These are phyloP conservation scores for Oligia fasciuncula DNA, from an alignment of 2,888 invertebrate genomes.

Conservation along the genomic window DNA sequence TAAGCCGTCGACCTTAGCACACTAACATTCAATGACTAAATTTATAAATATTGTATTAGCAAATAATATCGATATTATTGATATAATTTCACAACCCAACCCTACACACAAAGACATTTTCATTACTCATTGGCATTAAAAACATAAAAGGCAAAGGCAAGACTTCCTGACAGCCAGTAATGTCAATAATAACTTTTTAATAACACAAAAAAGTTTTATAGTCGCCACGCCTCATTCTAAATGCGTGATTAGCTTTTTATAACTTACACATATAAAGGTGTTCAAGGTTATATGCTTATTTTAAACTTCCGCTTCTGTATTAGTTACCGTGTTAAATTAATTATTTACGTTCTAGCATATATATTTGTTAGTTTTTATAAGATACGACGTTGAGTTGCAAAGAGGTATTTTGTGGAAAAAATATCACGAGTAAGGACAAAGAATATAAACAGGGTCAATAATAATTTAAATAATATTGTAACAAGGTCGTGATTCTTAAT, in stretches of 20 bases:
- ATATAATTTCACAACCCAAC: constrained; percentile 28
- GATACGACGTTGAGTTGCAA: not conserved
- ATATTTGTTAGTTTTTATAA: constrained; percentile 45
- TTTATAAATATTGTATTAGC: constrained; percentile 24
- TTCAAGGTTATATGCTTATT: constrained; percentile 55
- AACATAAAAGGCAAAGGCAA: constrained; percentile 42
- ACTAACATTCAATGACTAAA: constrained; percentile 62
- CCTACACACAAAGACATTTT: constrained; percentile 19
- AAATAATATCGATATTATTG: constrained; percentile 36
- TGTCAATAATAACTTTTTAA: constrained; percentile 57
- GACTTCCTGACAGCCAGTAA: constrained; percentile 55
- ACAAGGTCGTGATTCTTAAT: constrained; percentile 27
- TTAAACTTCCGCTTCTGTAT: constrained; percentile 62
- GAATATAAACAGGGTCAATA: constrained; percentile 26
- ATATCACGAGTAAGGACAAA: constrained; percentile 31
- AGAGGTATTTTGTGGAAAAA: constrained; percentile 17
- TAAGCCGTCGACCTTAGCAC: constrained; percentile 68
- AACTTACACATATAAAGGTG: constrained; percentile 27
- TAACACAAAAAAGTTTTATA: constrained; percentile 56
- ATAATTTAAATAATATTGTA: constrained; percentile 19
- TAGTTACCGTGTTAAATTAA: constrained; percentile 59
- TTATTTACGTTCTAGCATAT: constrained; percentile 49
- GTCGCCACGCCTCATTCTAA: constrained; percentile 51
- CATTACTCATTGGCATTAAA: constrained; percentile 23
- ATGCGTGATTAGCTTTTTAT: constrained; percentile 51